Evolutionary conservation across 2,113 vertebrate species (phyloP).

Genomic region (Gobius niger): DNA sequence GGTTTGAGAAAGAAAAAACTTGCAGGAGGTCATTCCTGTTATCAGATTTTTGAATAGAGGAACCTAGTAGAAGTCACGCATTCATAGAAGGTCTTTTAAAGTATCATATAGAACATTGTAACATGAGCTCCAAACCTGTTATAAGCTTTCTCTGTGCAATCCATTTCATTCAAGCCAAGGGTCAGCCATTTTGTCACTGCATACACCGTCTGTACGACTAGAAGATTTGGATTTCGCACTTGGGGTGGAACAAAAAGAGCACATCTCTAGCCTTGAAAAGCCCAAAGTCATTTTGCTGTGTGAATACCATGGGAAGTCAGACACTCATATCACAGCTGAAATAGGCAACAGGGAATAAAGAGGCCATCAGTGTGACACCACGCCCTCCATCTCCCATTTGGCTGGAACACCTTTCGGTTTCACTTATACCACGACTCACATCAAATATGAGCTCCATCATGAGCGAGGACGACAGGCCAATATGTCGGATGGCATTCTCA

Average conservation of each 20-base stretch:
- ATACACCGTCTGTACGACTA: constrained; percentile 26
- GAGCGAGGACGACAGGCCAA: constrained; percentile 65
- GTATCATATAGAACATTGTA: neutral
- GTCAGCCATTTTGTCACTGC: neutral
- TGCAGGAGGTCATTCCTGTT: too few species aligned
- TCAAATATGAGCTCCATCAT: constrained; percentile 67
- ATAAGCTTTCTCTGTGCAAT: neutral
- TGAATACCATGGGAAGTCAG: constrained; percentile 53
- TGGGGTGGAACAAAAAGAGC: constrained; percentile 23
- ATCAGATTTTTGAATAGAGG: too few species aligned
- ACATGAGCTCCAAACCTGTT: neutral
- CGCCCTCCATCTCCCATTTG: constrained; percentile 49
- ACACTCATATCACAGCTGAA: constrained; percentile 62
- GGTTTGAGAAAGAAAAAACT: too few species aligned
- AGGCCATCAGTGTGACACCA: constrained; percentile 43
- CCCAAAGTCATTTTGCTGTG: constrained; percentile 54
- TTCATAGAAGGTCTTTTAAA: too few species aligned
- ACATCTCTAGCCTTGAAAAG: constrained; percentile 17
- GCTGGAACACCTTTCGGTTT: constrained; percentile 63
- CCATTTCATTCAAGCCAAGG: constrained; percentile 16
- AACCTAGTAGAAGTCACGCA: too few species aligned
- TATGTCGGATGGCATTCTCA: constrained; percentile 60
- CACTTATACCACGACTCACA: constrained; percentile 53
- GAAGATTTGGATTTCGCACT: constrained; percentile 37
- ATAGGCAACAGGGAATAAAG: constrained; percentile 58